Evolutionary conservation across 2,797 vertebrate genomes (phyloP).

Genomic region (Sandelia bainsii): DNA sequence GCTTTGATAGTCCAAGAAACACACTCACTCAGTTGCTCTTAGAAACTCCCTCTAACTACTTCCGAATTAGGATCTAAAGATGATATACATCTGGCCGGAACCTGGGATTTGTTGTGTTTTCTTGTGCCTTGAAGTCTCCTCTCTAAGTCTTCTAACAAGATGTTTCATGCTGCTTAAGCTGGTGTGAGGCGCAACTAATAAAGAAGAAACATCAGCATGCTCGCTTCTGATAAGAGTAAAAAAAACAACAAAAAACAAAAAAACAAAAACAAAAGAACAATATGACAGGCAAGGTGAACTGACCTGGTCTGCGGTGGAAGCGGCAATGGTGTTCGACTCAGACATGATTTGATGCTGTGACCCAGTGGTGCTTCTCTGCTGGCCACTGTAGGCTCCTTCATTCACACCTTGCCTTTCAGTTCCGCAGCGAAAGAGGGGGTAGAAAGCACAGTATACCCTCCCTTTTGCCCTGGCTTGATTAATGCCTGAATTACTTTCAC

Average conservation of each 20-base stretch:
- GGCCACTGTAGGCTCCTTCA: slow-evolving; percentile 84
- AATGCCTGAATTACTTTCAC: slow-evolving; percentile 92
- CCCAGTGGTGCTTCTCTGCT: slow-evolving; percentile 81
- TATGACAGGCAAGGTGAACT: slow-evolving; percentile 70
- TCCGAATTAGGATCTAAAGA: slow-evolving; percentile 78
- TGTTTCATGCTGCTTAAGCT: slow-evolving; percentile 19
- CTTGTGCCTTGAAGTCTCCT: slow-evolving; percentile 22
- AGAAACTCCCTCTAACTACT: slow-evolving; percentile 77
- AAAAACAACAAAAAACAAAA: not conserved
- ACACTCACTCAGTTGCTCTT: slow-evolving; percentile 74
- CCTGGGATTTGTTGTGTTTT: slow-evolving; percentile 37
- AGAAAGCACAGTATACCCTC: slow-evolving; percentile 80
- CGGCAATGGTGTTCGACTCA: slow-evolving; percentile 81
- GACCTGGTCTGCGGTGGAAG: slow-evolving; percentile 85
- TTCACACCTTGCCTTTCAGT: slow-evolving; percentile 88
- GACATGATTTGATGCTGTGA: slow-evolving; percentile 86
- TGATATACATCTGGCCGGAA: slow-evolving; percentile 75
- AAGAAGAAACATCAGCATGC: slow-evolving; percentile 23
- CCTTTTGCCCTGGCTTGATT: slow-evolving; percentile 88
- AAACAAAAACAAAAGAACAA: slow-evolving; percentile 23
- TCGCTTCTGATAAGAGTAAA: slow-evolving; percentile 4
- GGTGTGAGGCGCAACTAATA: slow-evolving; percentile 12
- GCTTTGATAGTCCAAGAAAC: slow-evolving; percentile 88
- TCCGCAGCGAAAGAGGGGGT: slow-evolving; percentile 77
- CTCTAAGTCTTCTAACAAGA: slow-evolving; percentile 32